Evolutionary conservation across 30 jellyfish, hydroid and myxozoan genomes (phyloP), one percentile per base, ranked within the genome.

Genomic region (Cassiopea andromeda): DNA sequence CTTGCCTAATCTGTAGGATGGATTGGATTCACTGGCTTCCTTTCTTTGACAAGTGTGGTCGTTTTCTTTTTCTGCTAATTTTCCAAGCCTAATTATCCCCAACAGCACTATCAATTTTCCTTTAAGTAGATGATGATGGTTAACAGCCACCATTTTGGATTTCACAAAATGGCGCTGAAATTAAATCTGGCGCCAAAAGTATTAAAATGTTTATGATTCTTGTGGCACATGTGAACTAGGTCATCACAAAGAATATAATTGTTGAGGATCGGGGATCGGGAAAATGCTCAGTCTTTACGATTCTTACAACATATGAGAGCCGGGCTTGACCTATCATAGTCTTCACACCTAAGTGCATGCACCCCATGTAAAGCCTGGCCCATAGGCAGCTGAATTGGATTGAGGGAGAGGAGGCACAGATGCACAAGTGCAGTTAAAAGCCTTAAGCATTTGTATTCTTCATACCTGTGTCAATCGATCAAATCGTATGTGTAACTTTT

Each of bases 101-200:
- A 66, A 66, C 75, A 66, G 45, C 75, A 66, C 8, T 66, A 66
- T 19, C 14, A 44, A 74, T 44, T 74, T 18, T 49, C 83, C 83
- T 49, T 74, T 47, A 74, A 74, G 61, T 43, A 74, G 83, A 64
- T 18, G 83, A 46, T 49, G 83, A 74, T 74, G 45, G 83, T 74
- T 74, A 6, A 74, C 83, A 74, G 64, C 83, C 44, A 38, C 83
- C 88, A 79, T 58, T 58, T 79, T 54, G 44, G 49, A 58, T 48
- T 48, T 46, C 88, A 7, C 59, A 74, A 79, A 79, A 79, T 17
- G 88, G 18, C 88, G 57, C 77, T 58, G 78, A 79, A 64, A 82
- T n/a, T 2, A 78, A 58, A 59, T 83, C 72, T 69, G 91, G 91
- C 73, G 91, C 84, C 91, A 83, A 66, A 83, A 71, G 83, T 60